Evolutionary conservation across 2,797 vertebrate species (phyloP), one percentile per base, ranked within the genome.

Genomic region (Heliangelus exortis): DNA sequence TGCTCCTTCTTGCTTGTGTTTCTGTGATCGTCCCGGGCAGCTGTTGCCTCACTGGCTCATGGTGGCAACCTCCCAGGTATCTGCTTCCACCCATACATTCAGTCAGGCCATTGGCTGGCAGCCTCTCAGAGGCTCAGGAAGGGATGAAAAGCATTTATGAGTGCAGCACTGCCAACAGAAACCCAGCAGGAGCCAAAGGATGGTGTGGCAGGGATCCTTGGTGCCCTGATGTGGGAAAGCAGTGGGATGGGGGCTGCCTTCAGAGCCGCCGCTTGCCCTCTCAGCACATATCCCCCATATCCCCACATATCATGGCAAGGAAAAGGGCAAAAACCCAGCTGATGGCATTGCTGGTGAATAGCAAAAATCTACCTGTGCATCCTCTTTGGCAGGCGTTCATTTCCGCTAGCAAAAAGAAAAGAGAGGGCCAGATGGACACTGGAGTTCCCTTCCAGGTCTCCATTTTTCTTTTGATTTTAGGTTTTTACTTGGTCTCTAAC

Each of bases 91-190:
- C 90, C 90, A 62, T 94, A 13, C 55, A 29, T 87, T 81, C 53
- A 71, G n/a, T 76, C 71, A 94, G 59, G 81, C 73, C 85, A 75
- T 54, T 3, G 10, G 34, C 93, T 96, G 83, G 86, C 84, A 94
- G 26, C 34, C 47, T 72, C 76, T 75, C 77, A 93, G 90, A 75
- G 69, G 41, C 88, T 88, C 57, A 68, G 76, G 79, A 85, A 90
- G 68, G 73, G 63, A 68, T 87, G 90, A 90, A 91, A 93, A 84
- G 41, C 76, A 68, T 91, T 93, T 87, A 61, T 1, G 3, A 76
- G 92, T 5, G 43, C 79, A 77, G 85, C 50, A 50, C 22, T 94
- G 83, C 95, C 95, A 91, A 92, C 83, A 95, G 93, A 95, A 96
- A 92, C 88, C 61, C 13, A 3, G 41, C 73, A 80, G 73, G 82